Conservation (phyloP, 2,797 vertebrate species). For the Enoplosus armatus region DNA sequence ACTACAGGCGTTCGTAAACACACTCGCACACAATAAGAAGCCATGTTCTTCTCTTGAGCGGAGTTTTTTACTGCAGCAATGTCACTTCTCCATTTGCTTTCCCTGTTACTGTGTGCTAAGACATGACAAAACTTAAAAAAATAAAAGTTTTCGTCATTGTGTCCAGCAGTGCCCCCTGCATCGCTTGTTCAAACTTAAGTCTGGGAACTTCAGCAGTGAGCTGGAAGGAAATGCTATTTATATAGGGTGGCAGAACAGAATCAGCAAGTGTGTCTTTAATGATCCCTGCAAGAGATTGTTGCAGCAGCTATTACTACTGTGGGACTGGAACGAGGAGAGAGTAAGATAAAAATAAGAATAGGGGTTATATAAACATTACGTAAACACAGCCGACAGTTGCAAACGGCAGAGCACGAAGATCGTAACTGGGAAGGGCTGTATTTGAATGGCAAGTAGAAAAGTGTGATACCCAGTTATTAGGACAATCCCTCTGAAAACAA, state of each 20-base stretch:
- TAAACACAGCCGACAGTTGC: constrained; percentile 3
- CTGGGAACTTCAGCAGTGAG: not conserved
- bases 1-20: constrained; percentile 33
- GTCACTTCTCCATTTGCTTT: not conserved
- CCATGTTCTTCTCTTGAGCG: not conserved
- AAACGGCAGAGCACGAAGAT: not conserved
- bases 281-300: not conserved
- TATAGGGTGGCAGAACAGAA: not conserved
- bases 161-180: not conserved
- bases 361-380: constrained; percentile 16
- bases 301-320: not conserved
- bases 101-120: not conserved
- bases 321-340: not conserved
- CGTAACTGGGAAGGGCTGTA: not conserved
- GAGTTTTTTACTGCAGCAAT: not conserved
- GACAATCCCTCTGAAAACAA: not conserved
- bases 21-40: constrained; percentile 10
- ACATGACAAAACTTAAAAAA: too few species aligned
- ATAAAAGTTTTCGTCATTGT: not conserved
- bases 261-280: constrained; percentile 1
- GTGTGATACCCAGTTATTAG: not conserved
- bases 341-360: constrained; percentile 1
- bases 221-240: not conserved
- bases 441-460: not conserved
- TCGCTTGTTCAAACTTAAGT: not conserved